Evolutionary conservation across 2,113 vertebrate species (phyloP).

Genomic region (Phyllopteryx taeniolatus): DNA sequence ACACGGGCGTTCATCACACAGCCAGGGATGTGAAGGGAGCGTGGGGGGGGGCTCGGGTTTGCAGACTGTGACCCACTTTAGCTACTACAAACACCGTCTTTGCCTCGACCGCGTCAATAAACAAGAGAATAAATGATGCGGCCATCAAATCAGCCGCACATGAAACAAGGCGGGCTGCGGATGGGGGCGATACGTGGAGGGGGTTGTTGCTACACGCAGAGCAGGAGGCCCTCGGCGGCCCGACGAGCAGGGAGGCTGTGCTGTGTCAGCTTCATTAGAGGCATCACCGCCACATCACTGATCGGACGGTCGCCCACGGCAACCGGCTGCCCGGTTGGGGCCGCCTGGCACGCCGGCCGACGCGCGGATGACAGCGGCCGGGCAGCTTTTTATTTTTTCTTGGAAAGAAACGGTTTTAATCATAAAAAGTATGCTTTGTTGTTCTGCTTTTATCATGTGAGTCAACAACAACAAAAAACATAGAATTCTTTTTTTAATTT

Average conservation of each 20-base stretch:
- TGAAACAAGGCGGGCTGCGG: slow-evolving; percentile 19
- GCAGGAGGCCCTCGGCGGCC: slow-evolving; percentile 56
- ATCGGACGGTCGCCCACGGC: slow-evolving; percentile 67
- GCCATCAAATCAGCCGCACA: slow-evolving; percentile 41
- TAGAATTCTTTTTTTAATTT: too few species aligned
- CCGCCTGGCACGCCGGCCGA: slow-evolving; percentile 48
- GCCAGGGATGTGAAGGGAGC: slow-evolving; percentile 1
- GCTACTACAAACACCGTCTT: slow-evolving; percentile 31
- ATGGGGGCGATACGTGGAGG: background rate
- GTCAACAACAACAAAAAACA: too few species aligned
- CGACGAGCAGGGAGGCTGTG: slow-evolving; percentile 61
- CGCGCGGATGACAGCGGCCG: background rate
- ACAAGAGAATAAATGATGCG: slow-evolving; percentile 50
- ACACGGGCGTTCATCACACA: slow-evolving; percentile 42
- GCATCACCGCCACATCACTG: slow-evolving; percentile 73
- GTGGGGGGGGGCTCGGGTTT: slow-evolving; percentile 24
- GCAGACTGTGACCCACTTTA: slow-evolving; percentile 52
- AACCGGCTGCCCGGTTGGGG: slow-evolving; percentile 48
- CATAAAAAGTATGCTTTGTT: background rate
- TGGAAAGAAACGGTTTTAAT: background rate
- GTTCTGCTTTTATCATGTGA: too few species aligned
- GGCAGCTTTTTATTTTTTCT: background rate
- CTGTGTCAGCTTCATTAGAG: slow-evolving; percentile 78
- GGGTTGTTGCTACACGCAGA: slow-evolving; percentile 32
- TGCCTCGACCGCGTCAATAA: slow-evolving; percentile 21